Conservation (phyloP, 2,888 invertebrate species). For the Drosophila rubida region DNA sequence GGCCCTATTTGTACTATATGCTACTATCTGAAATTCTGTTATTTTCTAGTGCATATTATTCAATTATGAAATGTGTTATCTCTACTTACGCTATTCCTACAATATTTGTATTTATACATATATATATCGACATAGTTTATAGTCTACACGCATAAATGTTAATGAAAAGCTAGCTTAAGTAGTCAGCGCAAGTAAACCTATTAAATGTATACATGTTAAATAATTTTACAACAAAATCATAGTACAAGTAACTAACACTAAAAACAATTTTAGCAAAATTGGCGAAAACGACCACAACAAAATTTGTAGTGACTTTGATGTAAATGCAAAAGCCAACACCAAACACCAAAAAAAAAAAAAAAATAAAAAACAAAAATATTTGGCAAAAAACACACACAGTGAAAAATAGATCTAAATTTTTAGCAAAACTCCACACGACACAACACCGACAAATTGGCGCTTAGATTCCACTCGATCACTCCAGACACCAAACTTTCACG, state of each 20-base stretch:
- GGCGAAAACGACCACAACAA: conserved; percentile 29
- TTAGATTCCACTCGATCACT: conserved; percentile 9
- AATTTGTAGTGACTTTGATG: conserved; percentile 45
- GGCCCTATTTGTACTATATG: conserved; percentile 34
- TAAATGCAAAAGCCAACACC: conserved; percentile 31
- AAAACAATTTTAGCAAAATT: conserved; percentile 33
- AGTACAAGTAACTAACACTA: conserved; percentile 70
- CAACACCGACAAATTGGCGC: conserved; percentile 47
- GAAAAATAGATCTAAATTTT: conserved; percentile 37
- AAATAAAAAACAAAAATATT: conserved; percentile 52
- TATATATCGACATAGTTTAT: conserved; percentile 30
- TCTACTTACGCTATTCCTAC: conserved; percentile 39
- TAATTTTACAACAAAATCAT: conserved; percentile 61
- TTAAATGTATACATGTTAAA: conserved; percentile 66
- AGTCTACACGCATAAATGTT: conserved; percentile 45
- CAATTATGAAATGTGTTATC: conserved; percentile 56
- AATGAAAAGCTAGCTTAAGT: conserved; percentile 62
- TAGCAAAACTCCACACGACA: conserved; percentile 46
- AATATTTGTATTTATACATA: conserved; percentile 44
- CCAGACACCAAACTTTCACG: conserved; percentile 5
- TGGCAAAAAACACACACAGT: conserved; percentile 37
- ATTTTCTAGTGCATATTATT: conserved; percentile 51
- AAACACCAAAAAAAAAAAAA: conserved; percentile 30
- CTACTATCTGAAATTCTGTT: conserved; percentile 46
- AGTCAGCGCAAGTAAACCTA: conserved; percentile 61